phyloP scores from a whole-genome alignment of 2,113 vertebrate genomes.

The Glareola pratincola region DNA sequence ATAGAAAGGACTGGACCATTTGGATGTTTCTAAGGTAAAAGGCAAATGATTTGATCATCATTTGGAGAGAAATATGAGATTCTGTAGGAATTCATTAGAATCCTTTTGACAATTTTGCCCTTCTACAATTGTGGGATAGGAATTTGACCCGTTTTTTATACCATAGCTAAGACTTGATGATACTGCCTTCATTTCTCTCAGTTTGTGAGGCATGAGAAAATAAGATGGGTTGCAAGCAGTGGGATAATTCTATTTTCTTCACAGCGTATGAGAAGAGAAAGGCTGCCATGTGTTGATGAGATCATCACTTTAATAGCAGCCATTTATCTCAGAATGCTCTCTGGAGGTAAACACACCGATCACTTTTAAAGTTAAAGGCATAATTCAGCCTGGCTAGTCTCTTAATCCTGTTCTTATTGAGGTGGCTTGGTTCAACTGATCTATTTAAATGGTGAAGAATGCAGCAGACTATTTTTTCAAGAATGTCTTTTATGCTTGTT shows the following conservation, averaged over 20 bases:
- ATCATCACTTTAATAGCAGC: constrained; percentile 45
- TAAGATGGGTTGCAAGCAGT: not conserved
- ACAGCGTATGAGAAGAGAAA: not conserved
- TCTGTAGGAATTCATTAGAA: not conserved
- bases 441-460: not conserved
- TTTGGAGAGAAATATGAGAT: not conserved
- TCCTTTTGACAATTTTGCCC: not conserved
- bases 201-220: constrained; percentile 27
- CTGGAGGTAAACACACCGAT: constrained; percentile 19
- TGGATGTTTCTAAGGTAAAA: not conserved
- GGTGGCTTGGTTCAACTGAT: not conserved
- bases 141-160: not conserved
- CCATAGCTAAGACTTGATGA: not conserved
- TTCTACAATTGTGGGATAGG: not conserved
- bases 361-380: constrained; percentile 10
- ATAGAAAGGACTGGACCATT: not conserved
- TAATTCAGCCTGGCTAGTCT: not conserved
- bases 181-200: not conserved
- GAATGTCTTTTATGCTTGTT: not conserved
- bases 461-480: not conserved
- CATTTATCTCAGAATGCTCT: constrained; percentile 34
- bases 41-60: not conserved
- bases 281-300: constrained; percentile 27
- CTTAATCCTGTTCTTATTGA: not conserved
- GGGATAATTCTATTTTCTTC: constrained; percentile 46